Evolutionary conservation across 2,797 vertebrate species (phyloP).

Genomic region (Pteropus rufus): DNA sequence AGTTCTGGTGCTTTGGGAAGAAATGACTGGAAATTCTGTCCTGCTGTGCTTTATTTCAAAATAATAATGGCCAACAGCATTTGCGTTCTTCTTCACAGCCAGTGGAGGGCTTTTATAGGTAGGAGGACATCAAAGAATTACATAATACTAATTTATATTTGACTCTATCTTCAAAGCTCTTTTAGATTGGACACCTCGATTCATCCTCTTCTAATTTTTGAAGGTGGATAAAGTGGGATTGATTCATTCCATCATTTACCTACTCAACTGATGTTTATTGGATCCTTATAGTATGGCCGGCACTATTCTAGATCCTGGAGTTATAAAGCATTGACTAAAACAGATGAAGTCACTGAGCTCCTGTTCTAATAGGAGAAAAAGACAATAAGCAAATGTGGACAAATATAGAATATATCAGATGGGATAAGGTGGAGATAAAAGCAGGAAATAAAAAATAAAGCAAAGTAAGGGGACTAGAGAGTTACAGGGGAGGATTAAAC

Average conservation of each 20-base stretch:
- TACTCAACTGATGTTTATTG: background rate
- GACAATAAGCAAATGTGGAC: background rate
- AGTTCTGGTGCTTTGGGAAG: slow-evolving; percentile 16
- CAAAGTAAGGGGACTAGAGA: background rate
- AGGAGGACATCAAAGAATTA: background rate
- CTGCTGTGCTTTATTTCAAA: background rate
- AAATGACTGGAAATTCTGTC: slow-evolving; percentile 39
- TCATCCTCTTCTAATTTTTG: background rate
- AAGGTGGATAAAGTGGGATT: background rate
- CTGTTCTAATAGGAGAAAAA: background rate
- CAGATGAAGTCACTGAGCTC: background rate
- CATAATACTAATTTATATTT: background rate
- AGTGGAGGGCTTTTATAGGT: background rate
- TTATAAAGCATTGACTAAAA: background rate
- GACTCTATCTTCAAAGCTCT: background rate
- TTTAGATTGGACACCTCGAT: background rate
- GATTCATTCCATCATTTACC: background rate
- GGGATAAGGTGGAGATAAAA: background rate
- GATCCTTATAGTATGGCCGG: rapidly evolving
- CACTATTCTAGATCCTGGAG: background rate
- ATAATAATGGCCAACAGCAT: background rate
- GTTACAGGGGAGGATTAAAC: background rate
- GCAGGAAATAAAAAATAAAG: background rate
- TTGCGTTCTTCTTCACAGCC: background rate
- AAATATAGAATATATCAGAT: background rate